A percentile compares a stretch with the other conserved stretches of the same genome.
Conservation (phyloP, 2,888 invertebrate species). For the Stenurella melanura region DNA sequence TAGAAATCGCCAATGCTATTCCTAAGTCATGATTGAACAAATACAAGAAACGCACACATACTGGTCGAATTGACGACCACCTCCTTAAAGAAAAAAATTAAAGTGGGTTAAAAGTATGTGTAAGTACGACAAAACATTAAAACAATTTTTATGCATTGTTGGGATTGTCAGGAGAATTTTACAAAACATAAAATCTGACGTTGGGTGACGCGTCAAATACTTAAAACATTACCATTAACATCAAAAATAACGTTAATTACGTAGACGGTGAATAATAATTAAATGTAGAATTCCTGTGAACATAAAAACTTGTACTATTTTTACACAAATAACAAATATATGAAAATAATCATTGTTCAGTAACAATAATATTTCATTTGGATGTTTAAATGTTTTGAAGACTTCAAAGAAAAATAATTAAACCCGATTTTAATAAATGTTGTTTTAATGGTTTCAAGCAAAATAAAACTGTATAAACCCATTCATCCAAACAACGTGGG, state of each 20-base stretch:
- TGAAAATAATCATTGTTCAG: slow-evolving; percentile 17
- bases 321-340: slow-evolving; percentile 20
- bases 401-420: slow-evolving; percentile 17
- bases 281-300: slow-evolving; percentile 15
- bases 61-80: too few species aligned
- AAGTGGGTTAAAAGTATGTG: too few species aligned
- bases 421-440: not conserved
- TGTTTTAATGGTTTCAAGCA: slow-evolving; percentile 7
- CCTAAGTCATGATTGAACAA: too few species aligned
- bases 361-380: slow-evolving; percentile 8
- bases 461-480: slow-evolving; percentile 1
- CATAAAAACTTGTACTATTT: slow-evolving; percentile 14
- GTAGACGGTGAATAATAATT: slow-evolving; percentile 5
- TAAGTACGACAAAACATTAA: too few species aligned
- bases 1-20: too few species aligned
- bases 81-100: too few species aligned
- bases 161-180: not conserved
- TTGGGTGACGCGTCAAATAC: slow-evolving; percentile 13
- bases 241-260: not conserved
- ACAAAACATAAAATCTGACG: slow-evolving; percentile 7
- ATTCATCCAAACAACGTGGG: not conserved
- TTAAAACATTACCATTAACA: slow-evolving; percentile 6
- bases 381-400: slow-evolving; percentile 2
- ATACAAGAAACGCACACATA: too few species aligned
- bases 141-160: slow-evolving; percentile 3